Evolutionary conservation across 1,140 invertebrate species (phyloP).

Genomic region (Agrilus planipennis): DNA sequence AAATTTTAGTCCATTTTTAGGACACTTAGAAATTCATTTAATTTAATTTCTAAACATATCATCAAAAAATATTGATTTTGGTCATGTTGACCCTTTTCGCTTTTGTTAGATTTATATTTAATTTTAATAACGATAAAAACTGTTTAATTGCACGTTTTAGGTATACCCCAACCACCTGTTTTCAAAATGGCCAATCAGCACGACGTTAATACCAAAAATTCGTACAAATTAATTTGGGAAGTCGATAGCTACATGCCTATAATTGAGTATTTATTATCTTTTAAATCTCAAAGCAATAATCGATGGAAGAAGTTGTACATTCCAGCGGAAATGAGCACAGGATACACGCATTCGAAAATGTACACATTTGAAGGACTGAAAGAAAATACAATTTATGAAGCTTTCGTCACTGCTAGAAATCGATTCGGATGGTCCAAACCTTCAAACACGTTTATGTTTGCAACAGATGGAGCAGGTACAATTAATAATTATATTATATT

Average conservation of each 20-base stretch:
- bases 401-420: conserved; percentile 54
- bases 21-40: too few species aligned
- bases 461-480: conserved; percentile 51
- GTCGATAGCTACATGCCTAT: conserved; percentile 64
- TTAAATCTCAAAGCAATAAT: conserved; percentile 39
- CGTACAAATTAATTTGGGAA: conserved; percentile 61
- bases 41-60: too few species aligned
- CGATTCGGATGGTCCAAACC: conserved; percentile 56
- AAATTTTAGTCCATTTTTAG: too few species aligned
- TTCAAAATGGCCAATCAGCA: conserved; percentile 42
- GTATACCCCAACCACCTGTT: conserved; percentile 45
- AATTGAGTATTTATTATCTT: conserved; percentile 57
- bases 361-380: conserved; percentile 54
- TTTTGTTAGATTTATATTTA: too few species aligned
- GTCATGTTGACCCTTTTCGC: too few species aligned
- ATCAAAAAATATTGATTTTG: too few species aligned
- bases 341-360: conserved; percentile 51
- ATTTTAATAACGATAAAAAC: too few species aligned
- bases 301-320: conserved; percentile 57
- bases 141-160: conserved; percentile 19
- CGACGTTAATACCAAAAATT: conserved; percentile 29
- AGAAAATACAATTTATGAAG: conserved; percentile 56
- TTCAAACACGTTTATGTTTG: conserved; percentile 49
- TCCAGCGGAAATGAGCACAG: conserved; percentile 47
- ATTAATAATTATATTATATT: too few species aligned